A percentile compares a stretch with the other conserved stretches of the same genome.
Conservation (phyloP, 2,797 vertebrate genomes). For the Sternarchorhynchus goeldii region DNA sequence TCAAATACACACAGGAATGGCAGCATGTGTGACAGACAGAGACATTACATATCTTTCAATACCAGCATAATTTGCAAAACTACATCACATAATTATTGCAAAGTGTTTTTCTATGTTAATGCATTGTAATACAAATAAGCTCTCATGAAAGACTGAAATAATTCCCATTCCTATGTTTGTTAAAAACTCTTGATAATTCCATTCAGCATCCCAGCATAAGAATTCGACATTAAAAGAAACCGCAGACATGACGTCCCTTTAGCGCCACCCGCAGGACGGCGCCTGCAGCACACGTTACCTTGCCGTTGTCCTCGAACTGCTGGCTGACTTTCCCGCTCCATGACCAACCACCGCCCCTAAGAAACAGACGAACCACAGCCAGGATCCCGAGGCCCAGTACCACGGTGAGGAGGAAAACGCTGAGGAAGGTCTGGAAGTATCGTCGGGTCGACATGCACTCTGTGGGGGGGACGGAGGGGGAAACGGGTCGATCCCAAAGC, state of each 20-base stretch:
- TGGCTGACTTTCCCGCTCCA: constrained; percentile 22
- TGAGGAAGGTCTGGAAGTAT: constrained; percentile 89
- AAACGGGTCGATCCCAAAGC: not conserved
- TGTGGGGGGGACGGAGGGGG: constrained; percentile 42
- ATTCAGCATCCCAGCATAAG: no score
- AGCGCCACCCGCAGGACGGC: constrained; percentile 18
- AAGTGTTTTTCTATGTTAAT: no score
- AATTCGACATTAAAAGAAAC: not conserved
- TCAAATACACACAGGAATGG: not conserved
- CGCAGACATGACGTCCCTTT: not conserved
- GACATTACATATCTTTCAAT: no score
- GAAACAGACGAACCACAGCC: constrained; percentile 83
- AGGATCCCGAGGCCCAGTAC: constrained; percentile 89
- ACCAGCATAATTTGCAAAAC: no score
- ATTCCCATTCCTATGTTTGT: no score
- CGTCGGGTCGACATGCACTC: constrained; percentile 82
- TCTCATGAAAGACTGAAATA: no score
- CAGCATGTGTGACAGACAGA: no score
- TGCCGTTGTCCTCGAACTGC: constrained; percentile 44
- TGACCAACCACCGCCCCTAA: constrained; percentile 76
- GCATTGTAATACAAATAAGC: no score
- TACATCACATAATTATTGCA: no score
- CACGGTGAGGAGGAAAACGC: constrained; percentile 90
- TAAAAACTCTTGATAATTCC: no score
- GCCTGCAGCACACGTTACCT: constrained; percentile 39